phyloP scores from a whole-genome alignment of 2,797 vertebrate genomes.

The Sciaenops ocellatus region DNA sequence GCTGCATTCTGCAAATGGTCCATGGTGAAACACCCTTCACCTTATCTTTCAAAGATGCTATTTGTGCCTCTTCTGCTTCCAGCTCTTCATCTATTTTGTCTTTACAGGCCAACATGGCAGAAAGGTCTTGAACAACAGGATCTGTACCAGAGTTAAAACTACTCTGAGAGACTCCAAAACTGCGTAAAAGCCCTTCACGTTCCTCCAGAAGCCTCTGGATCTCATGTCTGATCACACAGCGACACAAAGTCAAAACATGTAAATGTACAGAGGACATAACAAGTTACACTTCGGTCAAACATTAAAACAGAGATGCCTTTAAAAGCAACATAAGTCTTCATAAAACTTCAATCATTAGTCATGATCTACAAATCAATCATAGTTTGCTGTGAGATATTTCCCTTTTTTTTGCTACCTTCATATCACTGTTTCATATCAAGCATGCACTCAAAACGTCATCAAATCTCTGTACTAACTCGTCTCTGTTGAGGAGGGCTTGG shows the following conservation, averaged over 20 bases:
- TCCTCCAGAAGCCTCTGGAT: constrained; percentile 36
- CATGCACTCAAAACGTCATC: no score
- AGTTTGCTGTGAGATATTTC: no score
- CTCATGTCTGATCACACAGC: constrained; percentile 23
- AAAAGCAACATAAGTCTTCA: background rate
- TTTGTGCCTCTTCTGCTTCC: background rate
- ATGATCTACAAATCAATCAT: no score
- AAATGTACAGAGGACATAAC: background rate
- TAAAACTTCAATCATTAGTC: no score
- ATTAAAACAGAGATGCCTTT: background rate
- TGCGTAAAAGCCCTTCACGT: constrained; percentile 4
- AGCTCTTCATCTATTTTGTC: constrained; percentile 14
- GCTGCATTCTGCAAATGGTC: background rate
- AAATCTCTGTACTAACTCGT: constrained; percentile 5
- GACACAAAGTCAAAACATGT: background rate
- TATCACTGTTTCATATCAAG: background rate
- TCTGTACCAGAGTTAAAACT: background rate
- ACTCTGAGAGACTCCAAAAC: constrained; percentile 11
- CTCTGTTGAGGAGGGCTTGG: constrained; percentile 2
- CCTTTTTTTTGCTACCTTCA: no score
- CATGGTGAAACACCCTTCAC: constrained; percentile 11
- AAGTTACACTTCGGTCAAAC: background rate
- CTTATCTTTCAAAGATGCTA: constrained; percentile 29
- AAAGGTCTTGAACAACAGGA: constrained; percentile 17
- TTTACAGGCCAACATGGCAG: background rate